Base-by-base conservation (phyloP, 2,888 invertebrate species). In the Agrilus cyanescens region DNA sequence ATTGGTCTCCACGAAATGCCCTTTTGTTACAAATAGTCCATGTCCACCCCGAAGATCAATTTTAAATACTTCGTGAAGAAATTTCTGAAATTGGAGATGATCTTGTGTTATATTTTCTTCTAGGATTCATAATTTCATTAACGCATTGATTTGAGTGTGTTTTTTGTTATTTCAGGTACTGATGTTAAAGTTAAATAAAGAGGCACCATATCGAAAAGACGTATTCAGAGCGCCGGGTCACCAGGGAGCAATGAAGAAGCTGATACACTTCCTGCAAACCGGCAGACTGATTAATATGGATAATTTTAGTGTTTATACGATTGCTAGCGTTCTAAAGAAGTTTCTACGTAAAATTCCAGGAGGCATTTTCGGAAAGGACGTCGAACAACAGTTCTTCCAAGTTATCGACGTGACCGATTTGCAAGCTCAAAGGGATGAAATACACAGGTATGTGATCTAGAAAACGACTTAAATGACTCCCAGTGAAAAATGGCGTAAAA, bases 241-340 rank as follows among this genome's bases (percentile, higher is more conserved):
- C 65, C 91, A 93, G 69, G 90, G 86, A 14, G 88, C 88, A 51
- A 90, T 90, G 88, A 91, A 91, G 66, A 90, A 90, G 64, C 73
- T 91, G 32, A 87, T 88, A 56, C 90, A 90, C 61, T 91, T 91
- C 65, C 74, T 91, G 52, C 89, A 90, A 68, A 83, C 86, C 46
- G 91, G 91, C 32, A 76, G 90, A 40, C 72, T 91, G 53, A 88
- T 91, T 45, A 91, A 91, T 68, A 88, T 91, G 60, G 90, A 90
- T 64, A 91, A 93, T 66, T 94, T 90, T 67, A 91, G 90, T 49
- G 93, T 96, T 48, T 95, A 96, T 69, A 97, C 97, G 18, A 93
- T 97, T 59, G 96, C 97, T 45, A 95, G 95, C 68, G 96, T 97
- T 46, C 75, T 97, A 49, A 97, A 97, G 74, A 96, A 95, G 71